Percentiles rank a stretch among this genome's conserved stretches.
These are phyloP conservation scores for Cyphotilapia sp. DNA, from an alignment of 2,113 vertebrate genomes.

Conservation along the genomic window DNA sequence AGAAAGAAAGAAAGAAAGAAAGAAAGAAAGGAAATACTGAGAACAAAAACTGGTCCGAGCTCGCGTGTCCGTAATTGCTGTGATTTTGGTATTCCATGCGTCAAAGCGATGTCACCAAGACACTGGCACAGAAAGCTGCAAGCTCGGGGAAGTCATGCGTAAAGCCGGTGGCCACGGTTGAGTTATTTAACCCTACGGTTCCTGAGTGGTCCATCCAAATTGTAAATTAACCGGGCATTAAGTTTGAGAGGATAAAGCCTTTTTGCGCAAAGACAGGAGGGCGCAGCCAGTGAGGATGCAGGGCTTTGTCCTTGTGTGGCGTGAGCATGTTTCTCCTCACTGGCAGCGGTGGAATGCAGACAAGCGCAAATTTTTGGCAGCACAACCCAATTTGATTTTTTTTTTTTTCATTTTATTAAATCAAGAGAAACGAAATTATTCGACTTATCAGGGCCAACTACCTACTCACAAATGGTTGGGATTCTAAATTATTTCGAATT, in stretches of 20 bases:
- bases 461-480: neutral
- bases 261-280: neutral
- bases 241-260: neutral
- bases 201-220: conserved; percentile 31
- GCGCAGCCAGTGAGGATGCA: neutral
- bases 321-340: neutral
- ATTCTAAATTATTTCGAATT: neutral
- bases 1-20: neutral
- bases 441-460: neutral
- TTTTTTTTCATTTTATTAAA: neutral
- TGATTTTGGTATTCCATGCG: conserved; percentile 29
- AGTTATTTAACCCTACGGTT: conserved; percentile 53
- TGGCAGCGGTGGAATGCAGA: conserved; percentile 54
- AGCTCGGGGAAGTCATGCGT: conserved; percentile 56
- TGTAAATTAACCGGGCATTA: conserved; percentile 7
- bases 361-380: conserved; percentile 11
- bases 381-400: neutral
- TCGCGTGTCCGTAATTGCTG: neutral
- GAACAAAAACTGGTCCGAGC: neutral
- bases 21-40: neutral
- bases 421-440: conserved; percentile 5
- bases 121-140: neutral
- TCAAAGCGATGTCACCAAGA: conserved; percentile 20
- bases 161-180: conserved; percentile 41
- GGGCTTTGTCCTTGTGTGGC: conserved; percentile 24